These are phyloP conservation scores for Chionomys nivalis DNA, from an alignment of 2,113 vertebrate species.

Conservation along the genomic window DNA sequence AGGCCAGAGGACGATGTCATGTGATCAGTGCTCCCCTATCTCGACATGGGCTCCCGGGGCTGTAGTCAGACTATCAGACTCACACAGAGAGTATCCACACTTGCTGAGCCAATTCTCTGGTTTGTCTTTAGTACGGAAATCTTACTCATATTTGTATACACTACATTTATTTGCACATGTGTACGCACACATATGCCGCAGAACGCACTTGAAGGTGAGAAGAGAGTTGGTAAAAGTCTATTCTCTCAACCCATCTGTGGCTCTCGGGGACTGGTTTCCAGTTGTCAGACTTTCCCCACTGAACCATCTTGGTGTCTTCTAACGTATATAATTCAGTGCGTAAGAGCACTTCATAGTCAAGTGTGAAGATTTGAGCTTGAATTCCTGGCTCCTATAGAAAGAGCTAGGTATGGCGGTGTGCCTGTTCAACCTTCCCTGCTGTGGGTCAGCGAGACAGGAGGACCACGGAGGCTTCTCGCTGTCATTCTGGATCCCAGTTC, in stretches of 20 bases:
- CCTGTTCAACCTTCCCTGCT: background rate
- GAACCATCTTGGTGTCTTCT: background rate
- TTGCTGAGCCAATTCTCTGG: no score
- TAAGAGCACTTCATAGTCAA: background rate
- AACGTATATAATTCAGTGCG: background rate
- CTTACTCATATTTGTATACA: background rate
- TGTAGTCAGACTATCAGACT: background rate
- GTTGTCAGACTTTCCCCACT: no score
- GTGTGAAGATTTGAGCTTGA: no score
- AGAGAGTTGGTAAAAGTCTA: background rate
- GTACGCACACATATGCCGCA: background rate
- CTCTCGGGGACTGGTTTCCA: no score
- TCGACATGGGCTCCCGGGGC: background rate
- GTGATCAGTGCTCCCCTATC: background rate
- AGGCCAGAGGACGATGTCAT: no score
- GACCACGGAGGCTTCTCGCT: background rate
- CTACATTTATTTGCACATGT: background rate
- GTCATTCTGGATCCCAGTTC: background rate
- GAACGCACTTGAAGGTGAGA: background rate
- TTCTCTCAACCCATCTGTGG: background rate
- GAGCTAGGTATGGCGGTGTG: no score
- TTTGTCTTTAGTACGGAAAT: background rate
- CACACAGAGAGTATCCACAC: background rate
- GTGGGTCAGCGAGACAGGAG: background rate
- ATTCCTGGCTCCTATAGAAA: background rate